Base-by-base conservation (phyloP, 2,888 invertebrate species). In the Cheilosia grossa region DNA sequence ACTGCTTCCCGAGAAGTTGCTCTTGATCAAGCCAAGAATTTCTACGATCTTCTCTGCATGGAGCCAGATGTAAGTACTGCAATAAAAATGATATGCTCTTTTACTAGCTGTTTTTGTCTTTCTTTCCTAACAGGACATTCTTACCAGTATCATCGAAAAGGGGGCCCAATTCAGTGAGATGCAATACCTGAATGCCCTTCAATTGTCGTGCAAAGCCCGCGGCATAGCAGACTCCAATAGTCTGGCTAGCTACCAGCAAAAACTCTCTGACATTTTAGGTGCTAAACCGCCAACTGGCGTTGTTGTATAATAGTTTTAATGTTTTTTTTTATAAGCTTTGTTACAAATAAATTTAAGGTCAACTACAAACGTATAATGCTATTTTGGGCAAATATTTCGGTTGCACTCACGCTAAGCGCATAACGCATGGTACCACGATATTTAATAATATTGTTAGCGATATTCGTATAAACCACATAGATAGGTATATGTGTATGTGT, bases 131-230 rank as follows among this genome's bases (percentile, higher is more conserved):
- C 92, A 97, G 97, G 97, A 97, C 92, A 96, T 98, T 89, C 93
- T 98, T 82, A 95, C 95, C 87, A 94, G 94, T 37, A 95, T 98
- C 13, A 94, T 97, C 58, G 98, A 98, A 91, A 96, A 96, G 88
- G 98, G 98, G 1, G 95, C 97, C 0, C 96, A 96, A 91, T 98
- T 97, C 92, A 95, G 96, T 0, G 96, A 97, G 91, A 93, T 97
- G 89, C 98, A 98, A 91, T 97, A 98, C 91, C 94, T 96, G 90
- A 96, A 97, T 91, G 96, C 97, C 44, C 94, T 98, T 90, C 96
- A 96, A 89, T 93, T 97, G 87, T 96, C 94, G 89, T 96, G 94
- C 89, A 95, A 93, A 90, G 94, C 93, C 10, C 94, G 94, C 40
- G 91, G 91, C 44, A 92, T 93, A 42, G 92, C 93, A 37, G 92